Conservation (phyloP, 2,113 vertebrate species). For the Rhinolophus ferrumequinum region DNA sequence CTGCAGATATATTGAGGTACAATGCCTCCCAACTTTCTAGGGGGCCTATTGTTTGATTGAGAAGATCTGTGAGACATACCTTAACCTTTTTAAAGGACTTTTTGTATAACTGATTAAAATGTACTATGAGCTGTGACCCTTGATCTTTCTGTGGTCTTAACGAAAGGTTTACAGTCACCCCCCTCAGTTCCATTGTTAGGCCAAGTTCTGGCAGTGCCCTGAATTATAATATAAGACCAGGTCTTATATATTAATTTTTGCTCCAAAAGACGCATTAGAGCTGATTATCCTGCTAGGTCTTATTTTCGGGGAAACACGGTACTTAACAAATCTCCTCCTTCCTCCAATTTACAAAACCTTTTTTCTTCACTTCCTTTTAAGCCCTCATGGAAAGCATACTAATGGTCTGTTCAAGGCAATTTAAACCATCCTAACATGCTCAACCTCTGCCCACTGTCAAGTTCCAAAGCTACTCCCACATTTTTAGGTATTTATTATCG, state of each 20-base stretch:
- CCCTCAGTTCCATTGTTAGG: not conserved
- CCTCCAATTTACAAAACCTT: constrained; percentile 10
- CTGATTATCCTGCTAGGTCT: no score
- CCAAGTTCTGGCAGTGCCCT: not conserved
- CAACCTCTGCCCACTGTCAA: not conserved
- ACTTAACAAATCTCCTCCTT: not conserved
- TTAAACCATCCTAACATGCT: not conserved
- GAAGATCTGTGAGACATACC: not conserved
- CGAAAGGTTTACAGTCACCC: not conserved
- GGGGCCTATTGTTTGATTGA: not conserved
- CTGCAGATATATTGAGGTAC: not conserved
- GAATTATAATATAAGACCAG: not conserved
- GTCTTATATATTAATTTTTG: no score
- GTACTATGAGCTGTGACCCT: not conserved
- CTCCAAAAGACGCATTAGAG: no score
- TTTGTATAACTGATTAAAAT: not conserved
- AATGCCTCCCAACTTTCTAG: not conserved
- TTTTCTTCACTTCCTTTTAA: constrained; percentile 37
- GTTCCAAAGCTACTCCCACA: not conserved
- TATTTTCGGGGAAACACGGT: no score
- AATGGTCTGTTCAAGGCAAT: not conserved
- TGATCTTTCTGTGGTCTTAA: not conserved
- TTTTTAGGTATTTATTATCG: constrained; percentile 36
- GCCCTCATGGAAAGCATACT: not conserved
- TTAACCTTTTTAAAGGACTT: not conserved